Evolutionary conservation across 2,113 vertebrate genomes (phyloP).

Genomic region (Protomyctophum bolini): DNA sequence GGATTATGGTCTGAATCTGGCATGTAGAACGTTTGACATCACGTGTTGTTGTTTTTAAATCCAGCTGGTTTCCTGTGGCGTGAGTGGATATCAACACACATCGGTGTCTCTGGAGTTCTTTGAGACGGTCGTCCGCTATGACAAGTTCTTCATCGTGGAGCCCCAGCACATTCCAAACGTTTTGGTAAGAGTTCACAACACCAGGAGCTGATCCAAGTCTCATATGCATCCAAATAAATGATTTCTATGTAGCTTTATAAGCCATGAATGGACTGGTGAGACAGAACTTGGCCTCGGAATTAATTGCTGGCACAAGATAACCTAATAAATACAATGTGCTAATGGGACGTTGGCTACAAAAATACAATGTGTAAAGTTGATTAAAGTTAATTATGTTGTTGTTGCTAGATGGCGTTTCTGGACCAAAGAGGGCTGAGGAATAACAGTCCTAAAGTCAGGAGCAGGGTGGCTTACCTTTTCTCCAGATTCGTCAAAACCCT

Average conservation of each 20-base stretch:
- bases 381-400: background rate
- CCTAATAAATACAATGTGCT: too few species aligned
- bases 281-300: too few species aligned
- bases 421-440: conserved; percentile 95
- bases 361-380: background rate
- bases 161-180: conserved; percentile 94
- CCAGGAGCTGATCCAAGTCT: too few species aligned
- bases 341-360: too few species aligned
- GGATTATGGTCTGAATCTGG: too few species aligned
- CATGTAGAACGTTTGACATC: too few species aligned
- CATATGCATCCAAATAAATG: too few species aligned
- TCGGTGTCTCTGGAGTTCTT: conserved; percentile 97
- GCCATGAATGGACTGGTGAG: too few species aligned
- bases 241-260: too few species aligned
- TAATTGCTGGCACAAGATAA: too few species aligned
- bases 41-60: conserved; percentile 9
- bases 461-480: conserved; percentile 94
- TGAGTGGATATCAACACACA: conserved; percentile 93
- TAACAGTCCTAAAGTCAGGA: conserved; percentile 94
- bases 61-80: conserved; percentile 91
- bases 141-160: conserved; percentile 96
- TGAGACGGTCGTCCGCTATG: conserved; percentile 94
- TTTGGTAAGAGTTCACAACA: conserved; percentile 81
- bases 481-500: conserved; percentile 97
- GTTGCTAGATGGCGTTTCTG: conserved; percentile 93